Evolutionary conservation across 92 coral and sea anemone genomes (phyloP).

Genomic region (Virgularia gustaviana): DNA sequence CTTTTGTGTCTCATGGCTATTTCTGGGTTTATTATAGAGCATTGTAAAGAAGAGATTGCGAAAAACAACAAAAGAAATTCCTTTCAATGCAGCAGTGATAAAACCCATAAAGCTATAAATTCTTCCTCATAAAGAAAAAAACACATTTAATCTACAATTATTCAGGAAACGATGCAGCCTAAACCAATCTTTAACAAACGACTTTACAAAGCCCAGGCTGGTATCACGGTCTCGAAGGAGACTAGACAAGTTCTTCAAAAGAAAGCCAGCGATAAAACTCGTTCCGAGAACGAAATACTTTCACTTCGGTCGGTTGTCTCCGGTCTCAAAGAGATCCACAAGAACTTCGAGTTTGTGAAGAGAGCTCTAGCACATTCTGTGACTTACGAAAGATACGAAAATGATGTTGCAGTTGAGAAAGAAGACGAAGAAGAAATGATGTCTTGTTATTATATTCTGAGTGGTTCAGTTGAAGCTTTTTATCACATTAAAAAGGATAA

Average conservation of each 20-base stretch:
- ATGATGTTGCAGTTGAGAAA: slow-evolving; percentile 56
- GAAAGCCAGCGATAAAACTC: slow-evolving; percentile 42
- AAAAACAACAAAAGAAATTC: no score
- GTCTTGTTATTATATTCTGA: slow-evolving; percentile 84
- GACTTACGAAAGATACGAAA: slow-evolving; percentile 73
- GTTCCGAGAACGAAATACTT: slow-evolving; percentile 63
- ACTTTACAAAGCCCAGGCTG: slow-evolving; percentile 88
- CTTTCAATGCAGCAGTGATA: no score
- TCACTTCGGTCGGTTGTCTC: slow-evolving; percentile 69
- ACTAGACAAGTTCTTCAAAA: slow-evolving; percentile 55
- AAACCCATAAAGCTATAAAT: no score
- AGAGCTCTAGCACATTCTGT: slow-evolving; percentile 74
- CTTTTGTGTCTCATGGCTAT: no score
- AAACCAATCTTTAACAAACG: slow-evolving; percentile 96
- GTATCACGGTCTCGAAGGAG: slow-evolving; percentile 76
- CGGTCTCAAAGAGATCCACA: slow-evolving; percentile 82
- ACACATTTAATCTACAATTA: no score
- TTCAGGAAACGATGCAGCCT: slow-evolving; percentile 7
- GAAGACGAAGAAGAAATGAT: slow-evolving; percentile 56
- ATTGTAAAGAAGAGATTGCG: no score
- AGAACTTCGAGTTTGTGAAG: slow-evolving; percentile 73
- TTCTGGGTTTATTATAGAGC: no score
- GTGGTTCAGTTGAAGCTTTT: slow-evolving; percentile 82
- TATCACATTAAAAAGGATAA: slow-evolving; percentile 60
- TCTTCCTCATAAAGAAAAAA: no score